Evolutionary conservation across 2,888 invertebrate genomes (phyloP).

Genomic region (Lingula anatina): DNA sequence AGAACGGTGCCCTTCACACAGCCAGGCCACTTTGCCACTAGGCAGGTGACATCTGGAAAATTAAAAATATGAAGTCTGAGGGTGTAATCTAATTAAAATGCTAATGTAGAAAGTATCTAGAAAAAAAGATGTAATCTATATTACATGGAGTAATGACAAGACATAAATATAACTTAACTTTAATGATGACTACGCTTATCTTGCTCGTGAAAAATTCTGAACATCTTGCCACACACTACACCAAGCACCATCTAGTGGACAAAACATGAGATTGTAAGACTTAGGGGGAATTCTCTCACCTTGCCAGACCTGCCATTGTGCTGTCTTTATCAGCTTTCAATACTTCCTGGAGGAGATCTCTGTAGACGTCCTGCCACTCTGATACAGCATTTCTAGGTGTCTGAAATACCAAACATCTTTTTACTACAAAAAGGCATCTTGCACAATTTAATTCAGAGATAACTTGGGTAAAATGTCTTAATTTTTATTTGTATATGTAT

Average conservation of each 20-base stretch:
- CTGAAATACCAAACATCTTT: no score
- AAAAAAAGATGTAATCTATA: no score
- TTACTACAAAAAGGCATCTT: no score
- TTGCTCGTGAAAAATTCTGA: no score
- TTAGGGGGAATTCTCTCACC: constrained; percentile 11
- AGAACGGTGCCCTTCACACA: constrained; percentile 31
- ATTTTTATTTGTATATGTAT: no score
- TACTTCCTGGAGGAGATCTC: constrained; percentile 26
- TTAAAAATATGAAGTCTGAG: not conserved
- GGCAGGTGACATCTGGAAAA: constrained; percentile 29
- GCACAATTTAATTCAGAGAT: no score
- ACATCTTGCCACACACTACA: no score
- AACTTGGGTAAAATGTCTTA: no score
- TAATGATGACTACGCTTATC: no score
- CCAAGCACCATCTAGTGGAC: no score
- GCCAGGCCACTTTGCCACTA: constrained; percentile 36
- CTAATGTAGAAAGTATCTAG: not conserved
- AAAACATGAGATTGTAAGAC: not conserved
- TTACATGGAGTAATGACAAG: not conserved
- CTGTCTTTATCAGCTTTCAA: constrained; percentile 21
- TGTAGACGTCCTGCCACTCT: constrained; percentile 30
- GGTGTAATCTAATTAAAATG: not conserved
- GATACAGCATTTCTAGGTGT: constrained; percentile 24
- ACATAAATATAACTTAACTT: not conserved
- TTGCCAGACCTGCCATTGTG: constrained; percentile 20